Base-by-base conservation (phyloP, 64 coral and sea anemone genomes). In the Montipora cactus region DNA sequence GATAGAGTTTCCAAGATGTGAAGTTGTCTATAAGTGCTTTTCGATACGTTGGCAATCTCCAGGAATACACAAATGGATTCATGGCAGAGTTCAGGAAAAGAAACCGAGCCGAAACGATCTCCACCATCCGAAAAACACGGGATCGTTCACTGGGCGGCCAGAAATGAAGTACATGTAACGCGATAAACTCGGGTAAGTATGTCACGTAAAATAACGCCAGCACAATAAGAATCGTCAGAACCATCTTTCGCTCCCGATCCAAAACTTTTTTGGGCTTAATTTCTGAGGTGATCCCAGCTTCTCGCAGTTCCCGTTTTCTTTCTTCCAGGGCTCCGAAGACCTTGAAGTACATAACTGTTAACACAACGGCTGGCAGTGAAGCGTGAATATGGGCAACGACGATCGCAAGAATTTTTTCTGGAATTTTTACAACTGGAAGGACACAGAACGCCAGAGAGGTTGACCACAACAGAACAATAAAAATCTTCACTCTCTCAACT, bases 331-430 rank as follows among this genome's bases (percentile, higher is more conserved):
- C 82, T 18, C 62, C 64, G 82, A 86, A 71, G 4, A 70, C 82
- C 46, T 86, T 72, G 10, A 69, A 19, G 82, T 86, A 86, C 64
- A 86, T 86, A 8, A 86, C n/a, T n/a, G 82, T 86, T 22, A 86
- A 6, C 5, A 86, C 1, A 20, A 86, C 4, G 18, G 61, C 61
- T 3, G 82, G 82, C 1, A 86, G 5, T 10, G 82, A 86, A 10
- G 66, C 64, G 8, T 86, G 45, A 0, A 44, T 71, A 7, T 86
- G 66, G 4, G 64, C 62, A 46, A 21, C 48, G 16, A 71, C 82
- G n/a, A 86, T 48, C 82, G 7, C 46, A 47, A 86, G 47, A 8
- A 86, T 49, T 50, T 72, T 50, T 71, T 70, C 45, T 8, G 82
- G 66, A 46, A 86, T 68, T 21, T 47, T 23, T 71, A 64, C 50